Base-by-base conservation (phyloP, 2,113 vertebrate genomes). In the Mirza zaza region DNA sequence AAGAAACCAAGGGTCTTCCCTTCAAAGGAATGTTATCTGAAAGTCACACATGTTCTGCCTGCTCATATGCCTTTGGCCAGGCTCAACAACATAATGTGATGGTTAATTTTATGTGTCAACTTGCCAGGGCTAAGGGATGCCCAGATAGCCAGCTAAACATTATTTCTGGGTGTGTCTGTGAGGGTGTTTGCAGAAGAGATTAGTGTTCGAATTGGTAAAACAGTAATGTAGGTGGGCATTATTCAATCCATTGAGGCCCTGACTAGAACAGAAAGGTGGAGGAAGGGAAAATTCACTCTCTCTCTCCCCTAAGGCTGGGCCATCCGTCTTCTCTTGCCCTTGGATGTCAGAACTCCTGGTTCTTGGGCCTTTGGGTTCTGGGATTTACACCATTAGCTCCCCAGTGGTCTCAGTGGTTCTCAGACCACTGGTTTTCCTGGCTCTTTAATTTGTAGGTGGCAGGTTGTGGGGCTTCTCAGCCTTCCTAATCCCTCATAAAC, bases 51-150 rank as follows among this genome's bases (percentile, higher is more conserved):
- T 2, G 0, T 10, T 27, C 17, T 10, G 25, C 42, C 42, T 75
- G 23, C 34, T 57, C 20, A 7, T 0, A 27, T 5, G 34, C 11
- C 8, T 0, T 2, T 23, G n/a, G 1, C 29, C 3, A 59, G 52
- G 18, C 3, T 52, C 57, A 55, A 65, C 25, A 55, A 27, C 2
- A 55, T 0, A 65, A 39, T 11, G 27, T 6, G 3, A 20, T 34
- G 63, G 48, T 81, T 45, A 42, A 42, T 42, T 55, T 52, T 29
- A 25, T 2, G 5, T 4, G 20, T 57, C 20, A 81, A 15, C 50
- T 17, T 68, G 27, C 70, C 8, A 21, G 20, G 63, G 61, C 63
- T 68, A 42, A 65, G 50, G n/a, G 59, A 27, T 11, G 25, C 59
- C 25, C 25, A 61, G 20, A 15, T 20, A 45, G 42, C 34, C 67